Base-by-base conservation (phyloP, 37 sponge, comb jelly and placozoan species). In the Mnemiopsis leidyi region DNA sequence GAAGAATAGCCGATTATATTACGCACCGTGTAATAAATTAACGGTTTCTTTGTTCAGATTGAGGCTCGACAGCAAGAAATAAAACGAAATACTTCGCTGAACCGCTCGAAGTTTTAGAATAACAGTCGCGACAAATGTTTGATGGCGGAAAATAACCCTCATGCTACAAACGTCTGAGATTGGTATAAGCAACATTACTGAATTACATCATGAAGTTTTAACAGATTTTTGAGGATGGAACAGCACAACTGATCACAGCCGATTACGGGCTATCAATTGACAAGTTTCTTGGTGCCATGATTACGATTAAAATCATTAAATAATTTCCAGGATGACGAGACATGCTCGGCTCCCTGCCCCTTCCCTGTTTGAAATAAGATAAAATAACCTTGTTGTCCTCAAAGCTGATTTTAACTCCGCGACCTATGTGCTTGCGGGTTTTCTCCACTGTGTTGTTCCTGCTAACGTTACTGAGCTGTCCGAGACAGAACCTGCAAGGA, bases 381-480 rank as follows among this genome's bases (percentile, higher is more conserved):
- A n/a, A n/a, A n/a, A n/a, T n/a, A n/a, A 85, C 90, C 90, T 85
- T 38, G 30, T 85, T 85, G 26, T 85, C 90, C 61, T 85, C 90
- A 33, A 85, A 85, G 23, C 90, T 85, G 30, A 85, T 28, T 40
- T 33, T 96, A 9, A 99, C 98, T 0, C 99, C 99, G 68, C 94
- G 95, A 18, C 99, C 99, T 38, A 99, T 99, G 92, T 99, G 99
- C 21, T 95, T 94, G 9, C 99, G 93, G 23, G 97, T 96, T 26
- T 97, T 99, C 82, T 99, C 99, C 31, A 99, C 97, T 13, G 99
- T 99, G 26, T 97, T 96, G 94, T 99, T 99, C 7, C 99, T 95
- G 69, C 96, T 96, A 20, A 97, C 96, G 67, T 96, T 99, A 38
- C 98, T 96, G 76, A 99, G 96, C 38, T 95, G 96, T 21, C 99